Conservation (phyloP, 2,888 invertebrate genomes). For the Sminthurinus aureus region DNA sequence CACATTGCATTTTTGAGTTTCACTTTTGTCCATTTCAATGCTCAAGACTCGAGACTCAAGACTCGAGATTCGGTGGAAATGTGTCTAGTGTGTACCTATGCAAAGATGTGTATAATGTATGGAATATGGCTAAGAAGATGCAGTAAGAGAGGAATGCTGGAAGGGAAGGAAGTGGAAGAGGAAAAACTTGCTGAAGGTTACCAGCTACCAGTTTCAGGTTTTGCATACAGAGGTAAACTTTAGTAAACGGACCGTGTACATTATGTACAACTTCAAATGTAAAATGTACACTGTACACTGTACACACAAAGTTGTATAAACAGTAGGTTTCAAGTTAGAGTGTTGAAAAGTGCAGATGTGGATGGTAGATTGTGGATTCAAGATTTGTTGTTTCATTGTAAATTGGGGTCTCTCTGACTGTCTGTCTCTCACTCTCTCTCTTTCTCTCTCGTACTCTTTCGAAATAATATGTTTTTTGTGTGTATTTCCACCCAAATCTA, state of each 20-base stretch:
- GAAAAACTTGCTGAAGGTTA: background rate
- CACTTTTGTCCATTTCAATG: background rate
- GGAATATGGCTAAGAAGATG: background rate
- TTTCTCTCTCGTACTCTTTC: background rate
- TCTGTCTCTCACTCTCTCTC: background rate
- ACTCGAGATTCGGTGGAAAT: background rate
- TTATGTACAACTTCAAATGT: no score
- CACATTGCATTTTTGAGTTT: background rate
- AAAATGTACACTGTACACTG: no score
- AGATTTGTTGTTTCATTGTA: conserved; percentile 5
- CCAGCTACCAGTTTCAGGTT: background rate
- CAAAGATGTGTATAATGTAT: background rate
- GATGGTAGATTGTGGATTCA: conserved; percentile 1
- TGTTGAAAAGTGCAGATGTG: background rate
- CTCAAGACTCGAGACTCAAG: background rate
- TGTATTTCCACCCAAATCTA: conserved; percentile 8
- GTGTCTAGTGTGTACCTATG: background rate
- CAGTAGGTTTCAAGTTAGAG: background rate
- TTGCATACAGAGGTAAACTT: no score
- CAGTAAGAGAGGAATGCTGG: background rate
- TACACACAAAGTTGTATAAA: no score
- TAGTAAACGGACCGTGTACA: no score
- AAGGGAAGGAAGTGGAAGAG: background rate
- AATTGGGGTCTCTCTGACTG: background rate
- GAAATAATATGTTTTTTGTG: background rate